These are phyloP conservation scores for Brachyrhaphis roseni DNA, from an alignment of 2,797 vertebrate species.

Conservation along the genomic window DNA sequence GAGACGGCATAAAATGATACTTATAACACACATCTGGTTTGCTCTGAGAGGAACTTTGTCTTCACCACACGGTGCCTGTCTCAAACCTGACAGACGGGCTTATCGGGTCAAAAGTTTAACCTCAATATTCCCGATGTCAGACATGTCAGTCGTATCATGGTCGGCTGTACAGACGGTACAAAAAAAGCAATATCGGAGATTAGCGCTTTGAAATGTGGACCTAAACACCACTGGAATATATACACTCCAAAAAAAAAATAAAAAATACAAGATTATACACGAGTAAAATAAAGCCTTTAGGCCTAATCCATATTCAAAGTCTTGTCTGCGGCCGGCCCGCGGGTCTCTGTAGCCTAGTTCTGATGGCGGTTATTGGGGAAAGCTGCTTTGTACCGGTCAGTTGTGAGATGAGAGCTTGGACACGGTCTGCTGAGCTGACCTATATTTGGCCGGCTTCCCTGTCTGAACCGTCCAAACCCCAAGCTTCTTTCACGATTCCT, in stretches of 20 bases:
- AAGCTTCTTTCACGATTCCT: slow-evolving; percentile 32
- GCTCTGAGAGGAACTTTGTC: slow-evolving; percentile 52
- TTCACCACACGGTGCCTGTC: slow-evolving; percentile 51
- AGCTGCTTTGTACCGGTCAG: slow-evolving; percentile 77
- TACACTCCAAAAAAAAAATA: slow-evolving; percentile 43
- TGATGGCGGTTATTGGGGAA: slow-evolving; percentile 68
- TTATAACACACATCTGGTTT: slow-evolving; percentile 26
- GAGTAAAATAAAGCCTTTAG: slow-evolving; percentile 73
- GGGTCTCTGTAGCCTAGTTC: slow-evolving; percentile 72
- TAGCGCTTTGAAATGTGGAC: slow-evolving; percentile 59
- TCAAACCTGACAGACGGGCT: slow-evolving; percentile 65
- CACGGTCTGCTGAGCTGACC: slow-evolving; percentile 71
- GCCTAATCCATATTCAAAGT: slow-evolving; percentile 77
- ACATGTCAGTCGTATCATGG: slow-evolving; percentile 54
- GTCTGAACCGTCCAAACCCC: slow-evolving; percentile 45
- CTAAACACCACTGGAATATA: slow-evolving; percentile 72
- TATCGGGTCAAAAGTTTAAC: slow-evolving; percentile 67
- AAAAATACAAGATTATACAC: slow-evolving; percentile 74
- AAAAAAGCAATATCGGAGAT: slow-evolving; percentile 62
- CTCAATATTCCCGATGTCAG: slow-evolving; percentile 55
- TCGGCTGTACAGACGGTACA: slow-evolving; percentile 55
- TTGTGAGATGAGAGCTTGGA: slow-evolving; percentile 62
- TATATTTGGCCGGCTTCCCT: slow-evolving; percentile 72
- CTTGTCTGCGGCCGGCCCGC: slow-evolving; percentile 60
- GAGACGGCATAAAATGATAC: neutral